A percentile compares a stretch with the other conserved stretches of the same genome.
phyloP scores from a whole-genome alignment of 2,113 vertebrate genomes.

The Raphicerus campestris region DNA sequence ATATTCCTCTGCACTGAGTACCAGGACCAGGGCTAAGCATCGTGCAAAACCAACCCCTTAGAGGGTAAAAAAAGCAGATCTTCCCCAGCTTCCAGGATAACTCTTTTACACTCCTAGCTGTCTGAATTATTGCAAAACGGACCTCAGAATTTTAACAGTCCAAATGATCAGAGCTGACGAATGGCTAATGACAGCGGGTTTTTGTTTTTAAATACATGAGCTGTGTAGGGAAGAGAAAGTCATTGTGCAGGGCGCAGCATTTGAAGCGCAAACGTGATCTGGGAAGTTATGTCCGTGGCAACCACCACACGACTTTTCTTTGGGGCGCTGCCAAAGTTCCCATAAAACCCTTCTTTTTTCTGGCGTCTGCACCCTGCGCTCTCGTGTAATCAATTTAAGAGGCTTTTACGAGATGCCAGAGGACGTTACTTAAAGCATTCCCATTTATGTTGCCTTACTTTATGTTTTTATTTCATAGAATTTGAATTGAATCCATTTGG shows the following conservation, averaged over 20 bases:
- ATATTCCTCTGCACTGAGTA: background rate
- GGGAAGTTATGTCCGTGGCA: slow-evolving; percentile 15
- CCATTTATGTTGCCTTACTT: slow-evolving; percentile 63
- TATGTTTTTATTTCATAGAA: slow-evolving; percentile 59
- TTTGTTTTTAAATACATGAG: background rate
- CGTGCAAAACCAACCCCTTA: background rate
- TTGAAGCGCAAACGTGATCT: background rate
- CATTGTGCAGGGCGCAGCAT: background rate
- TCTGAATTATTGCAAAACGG: background rate
- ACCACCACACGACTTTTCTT: background rate
- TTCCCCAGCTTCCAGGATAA: background rate
- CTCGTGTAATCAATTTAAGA: slow-evolving; percentile 63
- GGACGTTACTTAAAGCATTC: slow-evolving; percentile 51
- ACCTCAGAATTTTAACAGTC: background rate
- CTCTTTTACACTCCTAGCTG: background rate
- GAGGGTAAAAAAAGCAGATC: background rate
- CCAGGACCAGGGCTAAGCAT: background rate
- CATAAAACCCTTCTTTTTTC: slow-evolving; percentile 2
- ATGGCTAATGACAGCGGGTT: background rate
- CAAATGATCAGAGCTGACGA: background rate
- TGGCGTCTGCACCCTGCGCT: background rate
- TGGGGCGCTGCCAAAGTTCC: slow-evolving; percentile 41
- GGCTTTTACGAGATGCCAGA: slow-evolving; percentile 60
- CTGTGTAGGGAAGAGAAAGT: background rate
- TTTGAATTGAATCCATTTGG: slow-evolving; percentile 62